Conservation (phyloP, 2,797 vertebrate species). For the Salmo trutta region DNA sequence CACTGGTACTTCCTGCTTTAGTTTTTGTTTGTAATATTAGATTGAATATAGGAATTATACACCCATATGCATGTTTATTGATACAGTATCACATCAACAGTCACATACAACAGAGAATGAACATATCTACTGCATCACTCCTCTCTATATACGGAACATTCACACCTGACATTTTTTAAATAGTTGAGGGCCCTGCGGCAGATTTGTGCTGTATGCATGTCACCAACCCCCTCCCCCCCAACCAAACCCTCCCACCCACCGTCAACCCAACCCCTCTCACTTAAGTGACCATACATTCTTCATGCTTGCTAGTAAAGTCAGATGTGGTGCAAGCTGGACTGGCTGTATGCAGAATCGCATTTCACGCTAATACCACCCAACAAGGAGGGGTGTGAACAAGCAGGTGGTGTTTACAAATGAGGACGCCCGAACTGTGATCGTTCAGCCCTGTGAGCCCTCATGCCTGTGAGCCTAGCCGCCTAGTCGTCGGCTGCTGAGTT, state of each 20-base stretch:
- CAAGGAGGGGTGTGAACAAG: slow-evolving; percentile 60
- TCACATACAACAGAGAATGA: too few species aligned
- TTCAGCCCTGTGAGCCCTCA: slow-evolving; percentile 5
- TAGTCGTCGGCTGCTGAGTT: slow-evolving; percentile 65
- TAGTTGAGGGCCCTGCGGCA: slow-evolving; percentile 26
- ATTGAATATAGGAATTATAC: background rate
- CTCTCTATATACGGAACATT: too few species aligned
- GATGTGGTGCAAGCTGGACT: slow-evolving; percentile 54
- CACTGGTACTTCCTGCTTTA: too few species aligned
- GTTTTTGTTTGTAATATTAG: background rate
- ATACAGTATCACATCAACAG: background rate
- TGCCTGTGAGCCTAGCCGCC: too few species aligned
- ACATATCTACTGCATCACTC: too few species aligned
- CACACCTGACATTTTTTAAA: slow-evolving; percentile 37
- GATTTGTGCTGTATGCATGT: too few species aligned
- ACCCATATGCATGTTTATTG: background rate
- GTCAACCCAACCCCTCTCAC: slow-evolving; percentile 44
- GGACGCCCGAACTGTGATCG: slow-evolving; percentile 61
- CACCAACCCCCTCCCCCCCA: too few species aligned
- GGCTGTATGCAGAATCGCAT: slow-evolving; percentile 62
- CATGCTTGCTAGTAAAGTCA: slow-evolving; percentile 55
- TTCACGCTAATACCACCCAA: slow-evolving; percentile 65
- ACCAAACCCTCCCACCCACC: slow-evolving; percentile 46
- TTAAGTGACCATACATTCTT: slow-evolving; percentile 63
- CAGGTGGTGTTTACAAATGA: slow-evolving; percentile 73